phyloP scores from a whole-genome alignment of 2,888 invertebrate genomes.

The Protodeltote pygarga region DNA sequence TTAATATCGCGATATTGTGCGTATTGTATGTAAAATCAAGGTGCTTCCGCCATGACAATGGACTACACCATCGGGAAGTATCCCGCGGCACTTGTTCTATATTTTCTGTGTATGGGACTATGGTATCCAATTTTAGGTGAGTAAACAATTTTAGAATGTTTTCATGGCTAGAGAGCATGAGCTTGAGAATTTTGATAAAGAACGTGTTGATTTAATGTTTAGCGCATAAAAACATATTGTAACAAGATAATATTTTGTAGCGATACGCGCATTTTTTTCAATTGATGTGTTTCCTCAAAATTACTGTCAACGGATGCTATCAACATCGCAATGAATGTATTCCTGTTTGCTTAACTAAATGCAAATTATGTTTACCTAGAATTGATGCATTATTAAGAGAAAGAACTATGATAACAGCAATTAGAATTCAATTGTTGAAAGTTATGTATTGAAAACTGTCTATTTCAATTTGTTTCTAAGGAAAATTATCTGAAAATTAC shows the following conservation, averaged over 20 bases:
- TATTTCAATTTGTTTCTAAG: too few species aligned
- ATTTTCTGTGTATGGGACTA: conserved; percentile 78
- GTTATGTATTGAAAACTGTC: too few species aligned
- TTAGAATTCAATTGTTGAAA: neutral
- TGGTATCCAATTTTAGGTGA: conserved; percentile 78
- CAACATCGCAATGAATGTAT: conserved; percentile 42
- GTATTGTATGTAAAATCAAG: conserved; percentile 72
- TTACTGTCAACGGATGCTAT: conserved; percentile 41
- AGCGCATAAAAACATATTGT: conserved; percentile 32
- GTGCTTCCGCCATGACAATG: conserved; percentile 85
- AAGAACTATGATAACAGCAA: neutral
- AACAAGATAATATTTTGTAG: conserved; percentile 32
- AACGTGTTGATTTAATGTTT: conserved; percentile 4
- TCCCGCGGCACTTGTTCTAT: conserved; percentile 75
- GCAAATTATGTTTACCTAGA: conserved; percentile 22
- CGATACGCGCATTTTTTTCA: conserved; percentile 58
- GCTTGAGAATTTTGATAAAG: conserved; percentile 13
- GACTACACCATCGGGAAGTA: conserved; percentile 73
- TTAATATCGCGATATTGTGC: conserved; percentile 63
- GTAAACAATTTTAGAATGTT: conserved; percentile 53
- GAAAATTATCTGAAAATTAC: too few species aligned
- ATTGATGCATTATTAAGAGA: conserved; percentile 1
- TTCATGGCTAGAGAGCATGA: conserved; percentile 15
- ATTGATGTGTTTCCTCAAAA: conserved; percentile 58
- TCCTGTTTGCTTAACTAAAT: conserved; percentile 36